These are phyloP conservation scores for Lutjanus campechanus DNA, from an alignment of 2,797 vertebrate species.

Conservation along the genomic window DNA sequence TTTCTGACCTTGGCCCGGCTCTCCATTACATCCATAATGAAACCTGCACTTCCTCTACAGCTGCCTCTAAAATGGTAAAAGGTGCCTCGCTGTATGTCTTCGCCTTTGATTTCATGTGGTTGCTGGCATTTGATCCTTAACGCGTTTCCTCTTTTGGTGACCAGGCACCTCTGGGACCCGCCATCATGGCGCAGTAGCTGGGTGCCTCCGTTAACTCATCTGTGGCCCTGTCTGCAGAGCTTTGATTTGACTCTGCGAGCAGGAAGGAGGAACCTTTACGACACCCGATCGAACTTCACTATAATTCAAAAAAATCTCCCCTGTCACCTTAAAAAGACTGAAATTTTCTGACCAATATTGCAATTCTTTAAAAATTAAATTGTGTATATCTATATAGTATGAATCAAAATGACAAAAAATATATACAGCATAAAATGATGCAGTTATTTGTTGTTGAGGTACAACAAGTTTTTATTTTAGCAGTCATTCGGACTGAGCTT, in stretches of 20 bases:
- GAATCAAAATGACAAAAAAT: too few species aligned
- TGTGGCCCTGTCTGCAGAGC: slow-evolving; percentile 62
- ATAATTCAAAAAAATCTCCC: slow-evolving; percentile 49
- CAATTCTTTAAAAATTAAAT: background rate
- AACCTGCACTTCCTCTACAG: slow-evolving; percentile 78
- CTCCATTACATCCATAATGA: slow-evolving; percentile 86
- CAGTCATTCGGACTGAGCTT: too few species aligned
- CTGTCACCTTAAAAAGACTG: slow-evolving; percentile 18
- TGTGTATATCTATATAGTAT: too few species aligned
- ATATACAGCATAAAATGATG: too few species aligned
- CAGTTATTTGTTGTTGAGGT: too few species aligned
- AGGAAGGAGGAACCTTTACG: slow-evolving; percentile 64
- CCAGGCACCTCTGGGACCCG: slow-evolving; percentile 68
- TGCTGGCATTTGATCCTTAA: slow-evolving; percentile 86
- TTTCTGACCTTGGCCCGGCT: slow-evolving; percentile 82
- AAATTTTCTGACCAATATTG: slow-evolving; percentile 5
- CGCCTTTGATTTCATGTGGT: slow-evolving; percentile 82
- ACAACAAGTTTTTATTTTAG: too few species aligned
- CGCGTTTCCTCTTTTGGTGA: slow-evolving; percentile 69
- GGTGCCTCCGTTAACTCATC: slow-evolving; percentile 54
- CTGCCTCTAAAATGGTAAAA: slow-evolving; percentile 83
- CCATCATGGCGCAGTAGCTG: slow-evolving; percentile 56
- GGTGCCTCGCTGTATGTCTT: slow-evolving; percentile 69
- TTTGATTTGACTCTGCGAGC: slow-evolving; percentile 80
- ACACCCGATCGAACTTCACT: slow-evolving; percentile 38